Percentiles rank a stretch among this genome's conserved stretches.
phyloP scores from a whole-genome alignment of 1,140 invertebrate species.

The Bactericera cockerelli region DNA sequence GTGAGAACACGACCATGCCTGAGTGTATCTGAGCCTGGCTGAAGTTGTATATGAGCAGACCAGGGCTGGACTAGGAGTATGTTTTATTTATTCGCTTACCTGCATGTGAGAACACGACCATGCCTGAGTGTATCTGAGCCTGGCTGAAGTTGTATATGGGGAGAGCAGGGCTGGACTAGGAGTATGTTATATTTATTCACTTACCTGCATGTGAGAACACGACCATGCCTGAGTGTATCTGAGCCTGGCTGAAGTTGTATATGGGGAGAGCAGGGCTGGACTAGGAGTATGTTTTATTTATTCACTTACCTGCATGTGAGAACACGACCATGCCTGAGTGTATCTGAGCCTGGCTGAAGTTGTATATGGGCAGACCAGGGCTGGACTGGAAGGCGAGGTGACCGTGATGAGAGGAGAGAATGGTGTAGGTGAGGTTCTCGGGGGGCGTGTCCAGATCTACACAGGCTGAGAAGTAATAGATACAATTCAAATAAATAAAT shows the following conservation, averaged over 20 bases:
- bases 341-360: conserved; percentile 69
- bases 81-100: too few species aligned
- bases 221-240: too few species aligned
- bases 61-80: too few species aligned
- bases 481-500: too few species aligned
- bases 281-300: conserved; percentile 56
- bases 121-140: too few species aligned
- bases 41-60: too few species aligned
- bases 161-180: conserved; percentile 34
- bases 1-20: too few species aligned
- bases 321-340: conserved; percentile 57
- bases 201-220: too few species aligned
- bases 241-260: too few species aligned
- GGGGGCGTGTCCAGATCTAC: conserved; percentile 62
- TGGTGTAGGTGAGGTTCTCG: conserved; percentile 56
- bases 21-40: too few species aligned
- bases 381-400: conserved; percentile 48
- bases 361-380: conserved; percentile 42
- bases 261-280: conserved; percentile 62
- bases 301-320: conserved; percentile 58
- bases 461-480: conserved; percentile 38
- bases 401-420: conserved; percentile 59
- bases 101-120: too few species aligned
- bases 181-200: too few species aligned
- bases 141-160: conserved; percentile 61